Evolutionary conservation across 35 echinoderm and acorn worm species (phyloP), one percentile per base, ranked within the genome.

Genomic region (Ptychodera flava): DNA sequence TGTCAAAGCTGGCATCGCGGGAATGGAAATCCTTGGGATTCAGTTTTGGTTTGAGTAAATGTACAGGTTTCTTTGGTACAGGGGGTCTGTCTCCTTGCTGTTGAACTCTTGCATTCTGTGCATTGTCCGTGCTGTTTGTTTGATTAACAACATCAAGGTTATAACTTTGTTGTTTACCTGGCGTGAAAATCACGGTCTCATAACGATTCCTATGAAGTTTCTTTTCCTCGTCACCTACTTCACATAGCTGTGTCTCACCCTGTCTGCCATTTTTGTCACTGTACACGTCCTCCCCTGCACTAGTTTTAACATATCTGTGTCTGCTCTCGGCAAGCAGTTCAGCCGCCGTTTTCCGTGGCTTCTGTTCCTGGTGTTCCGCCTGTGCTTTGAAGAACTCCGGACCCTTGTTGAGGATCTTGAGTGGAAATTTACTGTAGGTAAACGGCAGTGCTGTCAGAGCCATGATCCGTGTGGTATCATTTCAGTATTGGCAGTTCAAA

Each of bases 341-440:
- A 16, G 52, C 81, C 22, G 90, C 90, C 0, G 37, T 45, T 80
- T 92, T 92, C 1, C 36, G 78, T 28, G 29, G 33, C 22, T 32
- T 52, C 22, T 82, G 77, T 16, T 75, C 35, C n/a, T 81, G 84
- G 31, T 80, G 31, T 29, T 33, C 33, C 0, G 85, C 32, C 81
- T 87, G 45, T 27, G 79, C 77, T 35, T 85, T 33, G 38, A 84
- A 82, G 80, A 31, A 92, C 33, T 87, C 86, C 34, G 90, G 90
- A 22, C 90, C 90, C 38, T 87, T 84, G 86, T 92, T 92, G 29
- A 92, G 64, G 32, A 84, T 92, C 28, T 78, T 79, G 12, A 92
- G 86, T n/a, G 90, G 90, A 75, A 87, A 64, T 64, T 64, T 64
- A 64, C 45, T 64, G 22, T 64, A 64, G 22, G 45, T 64, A 64